Base-by-base conservation (phyloP, 2,888 invertebrate genomes). In the Lingula anatina region DNA sequence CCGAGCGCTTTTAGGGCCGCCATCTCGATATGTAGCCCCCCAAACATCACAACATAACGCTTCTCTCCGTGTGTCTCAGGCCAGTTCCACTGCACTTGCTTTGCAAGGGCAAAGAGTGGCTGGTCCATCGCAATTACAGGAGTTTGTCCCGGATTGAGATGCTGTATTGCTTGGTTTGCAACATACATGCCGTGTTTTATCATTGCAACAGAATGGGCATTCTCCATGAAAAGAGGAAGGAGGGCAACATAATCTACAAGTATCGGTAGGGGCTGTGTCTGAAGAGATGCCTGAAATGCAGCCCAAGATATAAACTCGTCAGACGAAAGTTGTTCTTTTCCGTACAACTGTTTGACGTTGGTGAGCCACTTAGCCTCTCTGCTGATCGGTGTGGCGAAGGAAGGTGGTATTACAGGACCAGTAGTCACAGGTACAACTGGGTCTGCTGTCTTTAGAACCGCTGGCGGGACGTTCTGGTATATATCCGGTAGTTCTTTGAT, bases 1-100 rank as follows among this genome's bases (percentile, higher is more conserved):
- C 66, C 66, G 18, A 66, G 27, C 2, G 57, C 50, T 42, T 54
- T 61, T 47, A 64, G 47, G 18, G 56, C 49, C 12, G 64, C 62
- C 56, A 65, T 62, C 44, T 69, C 66, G 43, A 61, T 65, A 49
- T 70, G 67, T 31, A 70, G 51, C 25, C 67, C 67, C 7, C 66
- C 68, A 41, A 70, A 52, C 57, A 68, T 59, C 3, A 67, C 50
- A 15, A 68, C 53, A 45, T 59, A 53, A 24, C 55, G 53, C 9
- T 61, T 50, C 46, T 69, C 64, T 4, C 64, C 65, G 51, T 58
- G 56, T n/a, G 25, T n/a, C 2, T 65, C 53, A 15, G 62, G 66
- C 53, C 56, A 65, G 4, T 51, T 41, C 65, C 66, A 66, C 53
- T 70, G 67, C 1, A 65, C 53, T 27, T 61, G 55, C 37, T 66